Base-by-base conservation (phyloP, 1,140 invertebrate genomes). In the Amyelois transitella region DNA sequence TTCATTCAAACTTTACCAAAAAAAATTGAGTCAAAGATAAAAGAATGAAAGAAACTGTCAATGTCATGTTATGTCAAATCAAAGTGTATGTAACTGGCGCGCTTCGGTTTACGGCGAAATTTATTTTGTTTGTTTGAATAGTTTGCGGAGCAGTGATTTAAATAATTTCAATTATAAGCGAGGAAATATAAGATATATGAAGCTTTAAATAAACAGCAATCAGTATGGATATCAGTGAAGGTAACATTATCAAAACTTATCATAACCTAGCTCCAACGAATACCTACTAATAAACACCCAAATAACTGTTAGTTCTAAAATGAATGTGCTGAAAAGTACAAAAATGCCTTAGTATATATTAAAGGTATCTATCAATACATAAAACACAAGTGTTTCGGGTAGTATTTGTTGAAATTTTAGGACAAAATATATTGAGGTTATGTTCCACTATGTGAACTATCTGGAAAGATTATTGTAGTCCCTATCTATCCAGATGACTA, bases 191-290 rank as follows among this genome's bases (percentile, higher is more conserved):
- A n/a, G 1, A 38, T 14, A 38, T 14, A 38, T 32, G 25, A 32
- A 38, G n/a, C 17, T 1, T 14, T 38, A 38, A 14, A 38, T n/a
- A n/a, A n/a, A n/a, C n/a, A n/a, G 17, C 12, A 14, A 21, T 10
- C 18, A 65, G 25, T 44, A 79, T 79, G 76, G 69, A 79, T 58
- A 62, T 79, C 12, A 75, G 71, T 58, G 76, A 76, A 71, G 76
- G 76, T 79, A 69, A 57, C 43, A 48, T 32, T 51, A 51, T 38
- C 21, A 44, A 45, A 28, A 21, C 51, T 53, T 45, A 43, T 52
- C 17, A 51, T 66, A 72, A 70, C 67, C 70, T 68, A 61, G 1
- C 2, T 14, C 5, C 1, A 32, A 32, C 12, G 1, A 14, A 12
- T n/a, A n/a, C n/a, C n/a, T n/a, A 1, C 7, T 14, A 38, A 38